Evolutionary conservation across 1,140 invertebrate species (phyloP), one percentile per base, ranked within the genome.

Genomic region (Stegodyphus dumicola): DNA sequence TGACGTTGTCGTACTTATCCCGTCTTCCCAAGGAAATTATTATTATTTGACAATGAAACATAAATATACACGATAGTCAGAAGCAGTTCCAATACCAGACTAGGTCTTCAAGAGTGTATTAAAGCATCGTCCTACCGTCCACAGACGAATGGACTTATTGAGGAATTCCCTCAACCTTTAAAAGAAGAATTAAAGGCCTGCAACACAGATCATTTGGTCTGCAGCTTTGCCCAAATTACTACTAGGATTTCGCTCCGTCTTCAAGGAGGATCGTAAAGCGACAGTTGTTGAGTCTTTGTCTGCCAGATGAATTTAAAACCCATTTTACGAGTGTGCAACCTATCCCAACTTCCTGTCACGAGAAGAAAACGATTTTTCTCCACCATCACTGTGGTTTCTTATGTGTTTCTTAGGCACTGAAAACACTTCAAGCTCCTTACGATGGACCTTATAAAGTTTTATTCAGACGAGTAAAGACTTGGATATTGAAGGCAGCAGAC

Each of bases 1-100:
- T 0, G 92, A 93, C 87, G 88, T 93, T 2, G 88, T 93, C 11
- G 91, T 91, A 7, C 75, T 10, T 77, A 54, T 77, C 0, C 91
- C 90, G 0, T 73, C 93, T 4, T 90, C 91, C 0, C 51, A 89
- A 15, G 90, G 89, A 15, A 89, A 86, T 70, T 70, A 48, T 9
- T 92, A 92, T 80, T 87, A 87, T 7, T 85, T 92, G 1, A 92
- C 91, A 0, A 89, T 89, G 11, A 90, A 91, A 6, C 90, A 92
- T 77, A 83, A 91, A 9, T 92, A 89, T 86, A 90, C 91, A 2
- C 79, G 90, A n/a, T 92, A 88, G 89, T 90, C 89, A 0, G 91
- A 92, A 88, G 90, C 90, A 7, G 52, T 65, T 52, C 0, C 86
- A 90, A 69, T 90, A 9, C n/a, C 65, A 6, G 81, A 88, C 64